These are phyloP conservation scores for Mastomys natalensis DNA, from an alignment of 2,113 vertebrate species.

Conservation along the genomic window DNA sequence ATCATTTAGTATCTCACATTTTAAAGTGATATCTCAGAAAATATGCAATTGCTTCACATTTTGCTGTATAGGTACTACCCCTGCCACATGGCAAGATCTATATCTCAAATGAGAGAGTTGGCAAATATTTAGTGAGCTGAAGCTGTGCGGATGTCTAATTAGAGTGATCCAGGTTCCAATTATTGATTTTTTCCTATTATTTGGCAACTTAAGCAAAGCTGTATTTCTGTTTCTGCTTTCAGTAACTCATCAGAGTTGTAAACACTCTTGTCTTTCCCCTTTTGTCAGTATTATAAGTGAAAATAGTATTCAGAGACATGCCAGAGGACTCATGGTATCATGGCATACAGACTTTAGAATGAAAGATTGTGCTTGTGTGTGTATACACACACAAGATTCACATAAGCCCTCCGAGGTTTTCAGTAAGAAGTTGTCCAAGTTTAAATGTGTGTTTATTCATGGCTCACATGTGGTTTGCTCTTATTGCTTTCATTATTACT, in stretches of 20 bases:
- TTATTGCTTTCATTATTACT: neutral
- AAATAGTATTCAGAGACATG: conserved; percentile 35
- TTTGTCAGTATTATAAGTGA: conserved; percentile 39
- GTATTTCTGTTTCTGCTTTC: conserved; percentile 49
- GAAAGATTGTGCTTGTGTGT: neutral
- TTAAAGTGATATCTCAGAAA: conserved; percentile 45
- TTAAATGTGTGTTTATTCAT: neutral
- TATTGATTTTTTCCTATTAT: conserved; percentile 40
- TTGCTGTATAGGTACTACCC: neutral
- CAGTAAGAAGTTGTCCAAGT: neutral
- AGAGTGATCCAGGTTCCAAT: neutral
- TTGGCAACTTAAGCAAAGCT: conserved; percentile 28
- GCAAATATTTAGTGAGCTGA: conserved; percentile 45
- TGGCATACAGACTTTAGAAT: neutral
- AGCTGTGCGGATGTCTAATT: conserved; percentile 32
- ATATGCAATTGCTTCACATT: neutral
- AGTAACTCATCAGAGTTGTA: conserved; percentile 28
- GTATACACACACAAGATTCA: neutral
- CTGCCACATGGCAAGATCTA: conserved; percentile 2
- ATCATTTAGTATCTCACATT: conserved; percentile 63
- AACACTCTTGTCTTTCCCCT: neutral
- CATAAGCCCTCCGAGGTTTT: neutral
- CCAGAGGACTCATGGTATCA: neutral
- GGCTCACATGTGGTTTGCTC: neutral
- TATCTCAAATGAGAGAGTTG: conserved; percentile 7